Conservation (phyloP, 1,140 invertebrate genomes). For the Drosophila pseudoananassae region DNA sequence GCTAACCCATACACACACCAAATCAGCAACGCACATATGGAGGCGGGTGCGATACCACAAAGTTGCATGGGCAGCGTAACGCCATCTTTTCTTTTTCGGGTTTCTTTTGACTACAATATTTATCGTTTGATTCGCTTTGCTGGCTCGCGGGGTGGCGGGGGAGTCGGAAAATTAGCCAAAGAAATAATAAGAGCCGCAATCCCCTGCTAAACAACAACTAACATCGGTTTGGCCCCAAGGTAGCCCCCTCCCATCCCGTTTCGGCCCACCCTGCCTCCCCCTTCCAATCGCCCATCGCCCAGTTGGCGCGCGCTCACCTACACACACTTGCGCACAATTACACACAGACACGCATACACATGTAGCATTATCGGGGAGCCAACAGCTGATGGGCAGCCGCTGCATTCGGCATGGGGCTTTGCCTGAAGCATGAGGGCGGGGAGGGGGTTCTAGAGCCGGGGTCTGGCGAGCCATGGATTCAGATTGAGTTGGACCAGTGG, state of each 20-base stretch:
- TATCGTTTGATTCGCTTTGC: slow-evolving; percentile 71
- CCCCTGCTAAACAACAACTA: slow-evolving; percentile 54
- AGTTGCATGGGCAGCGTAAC: slow-evolving; percentile 75
- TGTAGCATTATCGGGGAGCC: slow-evolving; percentile 31
- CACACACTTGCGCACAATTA: slow-evolving; percentile 24
- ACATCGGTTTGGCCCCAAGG: slow-evolving; percentile 50
- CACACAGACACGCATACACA: not conserved
- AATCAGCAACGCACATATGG: slow-evolving; percentile 17
- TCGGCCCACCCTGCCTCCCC: slow-evolving; percentile 10
- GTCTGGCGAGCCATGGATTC: slow-evolving; percentile 1
- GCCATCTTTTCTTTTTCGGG: slow-evolving; percentile 78
- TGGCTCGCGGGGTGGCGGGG: slow-evolving; percentile 21
- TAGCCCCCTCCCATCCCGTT: slow-evolving; percentile 26
- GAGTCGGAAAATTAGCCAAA: slow-evolving; percentile 33
- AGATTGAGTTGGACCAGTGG: slow-evolving; percentile 1
- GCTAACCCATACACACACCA: slow-evolving; percentile 4
- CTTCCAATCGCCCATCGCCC: slow-evolving; percentile 40
- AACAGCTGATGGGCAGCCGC: slow-evolving; percentile 62
- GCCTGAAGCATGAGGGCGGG: not conserved
- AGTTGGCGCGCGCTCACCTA: slow-evolving; percentile 64
- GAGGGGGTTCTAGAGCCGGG: not conserved
- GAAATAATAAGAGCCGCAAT: slow-evolving; percentile 56
- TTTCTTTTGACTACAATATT: slow-evolving; percentile 76
- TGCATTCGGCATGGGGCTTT: slow-evolving; percentile 23
- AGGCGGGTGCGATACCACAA: slow-evolving; percentile 49